Conservation (phyloP, 2,888 invertebrate genomes). For the Listrodromus nycthemerus region DNA sequence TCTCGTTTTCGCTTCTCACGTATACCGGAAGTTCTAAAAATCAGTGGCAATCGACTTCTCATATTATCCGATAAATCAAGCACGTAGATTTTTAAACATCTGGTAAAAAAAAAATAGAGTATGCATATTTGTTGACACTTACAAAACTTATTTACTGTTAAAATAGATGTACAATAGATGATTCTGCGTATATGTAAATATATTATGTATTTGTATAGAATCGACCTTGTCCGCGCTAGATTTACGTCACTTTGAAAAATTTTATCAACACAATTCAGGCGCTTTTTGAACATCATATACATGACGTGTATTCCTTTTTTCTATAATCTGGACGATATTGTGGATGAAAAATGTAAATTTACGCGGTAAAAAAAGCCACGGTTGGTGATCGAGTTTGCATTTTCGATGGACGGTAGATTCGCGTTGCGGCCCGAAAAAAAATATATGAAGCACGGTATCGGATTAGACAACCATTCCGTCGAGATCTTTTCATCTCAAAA, state of each 20-base stretch:
- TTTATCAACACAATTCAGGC: slow-evolving; percentile 15
- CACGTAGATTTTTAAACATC: slow-evolving; percentile 53
- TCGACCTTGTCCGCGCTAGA: slow-evolving; percentile 31
- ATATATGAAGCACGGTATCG: not conserved
- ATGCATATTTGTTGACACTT: slow-evolving; percentile 74
- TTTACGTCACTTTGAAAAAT: slow-evolving; percentile 40
- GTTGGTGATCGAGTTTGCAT: slow-evolving; percentile 26
- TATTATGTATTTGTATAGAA: slow-evolving; percentile 57
- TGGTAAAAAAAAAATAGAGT: slow-evolving; percentile 63
- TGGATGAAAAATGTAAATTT: not conserved
- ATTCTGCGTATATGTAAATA: slow-evolving; percentile 60
- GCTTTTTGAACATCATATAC: not conserved
- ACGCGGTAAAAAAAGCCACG: not conserved
- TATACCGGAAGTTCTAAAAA: slow-evolving; percentile 23
- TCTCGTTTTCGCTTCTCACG: not conserved
- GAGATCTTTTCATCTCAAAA: not conserved
- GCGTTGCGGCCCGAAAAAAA: slow-evolving; percentile 20
- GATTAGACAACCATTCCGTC: not conserved
- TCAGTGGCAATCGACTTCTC: slow-evolving; percentile 1
- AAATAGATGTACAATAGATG: slow-evolving; percentile 65
- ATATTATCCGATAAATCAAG: slow-evolving; percentile 40
- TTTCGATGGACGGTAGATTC: slow-evolving; percentile 56
- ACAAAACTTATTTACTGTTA: slow-evolving; percentile 74
- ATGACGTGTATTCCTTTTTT: slow-evolving; percentile 3
- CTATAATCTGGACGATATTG: slow-evolving; percentile 5